Evolutionary conservation across 2,797 vertebrate genomes (phyloP), one percentile per base, ranked within the genome.

Genomic region (Lophotriccus pileatus): DNA sequence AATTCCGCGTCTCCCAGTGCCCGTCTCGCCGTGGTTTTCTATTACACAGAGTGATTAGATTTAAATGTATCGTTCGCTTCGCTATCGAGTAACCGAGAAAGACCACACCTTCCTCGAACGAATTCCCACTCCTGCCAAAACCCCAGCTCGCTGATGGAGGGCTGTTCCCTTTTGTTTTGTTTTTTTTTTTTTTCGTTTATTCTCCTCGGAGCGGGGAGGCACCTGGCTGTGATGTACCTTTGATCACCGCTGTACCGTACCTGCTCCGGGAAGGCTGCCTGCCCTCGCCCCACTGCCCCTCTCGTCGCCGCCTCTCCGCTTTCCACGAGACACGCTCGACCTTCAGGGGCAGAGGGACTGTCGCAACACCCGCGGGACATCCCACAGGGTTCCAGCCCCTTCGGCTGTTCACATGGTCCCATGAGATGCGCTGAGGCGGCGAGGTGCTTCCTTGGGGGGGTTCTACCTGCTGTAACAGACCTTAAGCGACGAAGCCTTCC

Each of bases 71-170:
- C 79, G 77, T 86, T 95, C 53, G 6, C 36, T 80, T 83, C 15
- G 11, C 85, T 90, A 72, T 81, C 76, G 63, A 87, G 43, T 86
- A 75, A 93, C 66, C 12, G 83, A 79, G 79, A 81, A 72, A 93
- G 82, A 94, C 83, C 85, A 77, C 95, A 93, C 85, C 91, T 95
- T 86, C 69, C 69, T 69, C 70, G 25, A n/a, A 76, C 23, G 37
- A 60, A 50, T 43, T 90, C 77, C 50, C 63, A 66, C 19, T 21
- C 41, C 66, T 87, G 58, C 66, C 62, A 80, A 86, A 88, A 53
- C 20, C 32, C 76, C 72, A 44, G 41, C 21, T 28, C 74, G 41
- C 21, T 30, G 37, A 43, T 23, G 76, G 64, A 60, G 23, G 32
- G 13, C 19, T 56, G 56, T 19, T 60, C 55, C 19, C 7, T 12